Conservation (phyloP, 92 coral and sea anemone genomes). For the Siderastrea siderea region DNA sequence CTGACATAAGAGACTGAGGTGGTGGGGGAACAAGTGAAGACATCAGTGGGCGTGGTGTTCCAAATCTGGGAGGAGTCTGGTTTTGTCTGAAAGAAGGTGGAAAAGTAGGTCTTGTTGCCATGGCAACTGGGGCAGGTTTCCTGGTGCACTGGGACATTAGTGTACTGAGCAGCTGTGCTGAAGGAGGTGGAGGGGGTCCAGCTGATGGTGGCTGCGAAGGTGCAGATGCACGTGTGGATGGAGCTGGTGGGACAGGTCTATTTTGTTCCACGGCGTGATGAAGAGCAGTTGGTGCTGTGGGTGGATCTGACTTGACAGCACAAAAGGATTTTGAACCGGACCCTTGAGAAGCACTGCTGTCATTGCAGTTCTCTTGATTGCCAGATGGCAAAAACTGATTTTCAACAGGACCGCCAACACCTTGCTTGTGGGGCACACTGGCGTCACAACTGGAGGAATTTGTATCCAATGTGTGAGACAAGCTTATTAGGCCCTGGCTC, state of each 20-base stretch:
- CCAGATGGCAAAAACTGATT: not conserved
- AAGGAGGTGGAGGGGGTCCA: constrained; percentile 94
- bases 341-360: not conserved
- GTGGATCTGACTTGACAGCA: not conserved
- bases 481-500: not conserved
- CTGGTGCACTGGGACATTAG: constrained; percentile 85
- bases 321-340: not conserved
- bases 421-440: not conserved
- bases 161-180: constrained; percentile 79
- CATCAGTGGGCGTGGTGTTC: constrained; percentile 40
- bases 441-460: not conserved
- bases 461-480: not conserved
- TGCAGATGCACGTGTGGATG: not conserved
- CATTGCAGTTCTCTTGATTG: not conserved
- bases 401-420: not conserved
- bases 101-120: constrained; percentile 45
- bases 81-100: constrained; percentile 1
- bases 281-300: not conserved
- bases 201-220: constrained; percentile 15
- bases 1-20: not conserved
- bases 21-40: constrained; percentile 2
- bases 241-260: constrained; percentile 1
- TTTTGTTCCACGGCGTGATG: not conserved
- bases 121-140: constrained; percentile 86
- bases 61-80: not conserved